Evolutionary conservation across 2,113 vertebrate species (phyloP).

Genomic region (Candoia aspera): DNA sequence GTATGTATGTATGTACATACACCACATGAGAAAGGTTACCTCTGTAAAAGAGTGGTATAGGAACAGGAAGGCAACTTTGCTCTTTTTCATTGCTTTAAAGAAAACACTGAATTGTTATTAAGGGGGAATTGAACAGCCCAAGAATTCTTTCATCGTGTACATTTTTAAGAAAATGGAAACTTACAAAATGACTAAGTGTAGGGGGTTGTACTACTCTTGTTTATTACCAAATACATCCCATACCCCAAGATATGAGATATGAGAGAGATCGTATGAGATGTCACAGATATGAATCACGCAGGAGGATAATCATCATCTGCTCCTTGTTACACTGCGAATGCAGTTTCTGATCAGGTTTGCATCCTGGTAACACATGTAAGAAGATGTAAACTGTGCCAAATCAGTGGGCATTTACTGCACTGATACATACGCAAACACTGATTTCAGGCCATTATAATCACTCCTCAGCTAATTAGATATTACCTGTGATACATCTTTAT

Average conservation of each 20-base stretch:
- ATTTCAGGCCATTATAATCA: not conserved
- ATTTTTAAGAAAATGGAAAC: not conserved
- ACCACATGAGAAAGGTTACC: too few relatives aligned
- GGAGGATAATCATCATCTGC: not conserved
- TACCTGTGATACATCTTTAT: not conserved
- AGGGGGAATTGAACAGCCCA: too few relatives aligned
- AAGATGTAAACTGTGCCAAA: too few relatives aligned
- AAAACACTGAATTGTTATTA: too few relatives aligned
- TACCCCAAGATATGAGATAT: not conserved
- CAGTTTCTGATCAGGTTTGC: not conserved
- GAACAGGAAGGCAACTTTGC: too few relatives aligned
- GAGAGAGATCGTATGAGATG: too few relatives aligned
- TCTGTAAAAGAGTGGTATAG: too few relatives aligned
- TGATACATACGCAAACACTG: not conserved
- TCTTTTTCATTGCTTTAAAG: too few relatives aligned
- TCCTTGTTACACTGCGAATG: not conserved
- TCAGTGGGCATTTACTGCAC: too few relatives aligned
- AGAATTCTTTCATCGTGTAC: too few relatives aligned
- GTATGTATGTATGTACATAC: too few relatives aligned
- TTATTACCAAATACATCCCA: not conserved
- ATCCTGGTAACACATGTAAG: not conserved
- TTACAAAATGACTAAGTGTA: not conserved
- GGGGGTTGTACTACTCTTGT: not conserved
- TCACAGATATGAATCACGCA: not conserved
- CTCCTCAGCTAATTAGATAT: not conserved